A percentile compares a stretch with the other conserved stretches of the same genome.
phyloP scores from a whole-genome alignment of 2,888 invertebrate genomes.

The Carpatolechia fugitivella region DNA sequence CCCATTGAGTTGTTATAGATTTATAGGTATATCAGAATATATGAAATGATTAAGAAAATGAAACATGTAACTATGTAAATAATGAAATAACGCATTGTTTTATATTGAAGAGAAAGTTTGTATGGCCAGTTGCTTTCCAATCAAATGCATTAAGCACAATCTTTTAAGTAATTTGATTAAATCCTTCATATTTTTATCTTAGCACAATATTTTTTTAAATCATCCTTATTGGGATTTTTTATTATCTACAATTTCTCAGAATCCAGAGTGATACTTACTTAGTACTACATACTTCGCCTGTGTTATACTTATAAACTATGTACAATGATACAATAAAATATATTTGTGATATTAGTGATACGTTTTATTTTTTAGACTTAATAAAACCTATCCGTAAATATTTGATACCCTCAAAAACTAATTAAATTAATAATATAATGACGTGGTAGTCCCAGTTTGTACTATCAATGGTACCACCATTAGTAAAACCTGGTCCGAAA shows the following conservation, averaged over 20 bases:
- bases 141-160: conserved; percentile 32
- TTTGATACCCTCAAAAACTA: too few species aligned
- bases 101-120: background rate
- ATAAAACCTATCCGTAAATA: too few species aligned
- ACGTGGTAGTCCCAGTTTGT: too few species aligned
- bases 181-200: conserved; percentile 40
- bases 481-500: too few species aligned
- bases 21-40: background rate
- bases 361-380: conserved; percentile 22
- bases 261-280: conserved; percentile 43
- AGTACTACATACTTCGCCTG: conserved; percentile 48
- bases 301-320: conserved; percentile 69
- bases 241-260: conserved; percentile 13
- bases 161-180: conserved; percentile 27
- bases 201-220: conserved; percentile 56
- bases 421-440: too few species aligned
- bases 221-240: conserved; percentile 58
- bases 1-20: background rate
- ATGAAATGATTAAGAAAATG: background rate
- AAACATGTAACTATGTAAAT: background rate
- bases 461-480: too few species aligned
- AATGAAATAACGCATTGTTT: background rate
- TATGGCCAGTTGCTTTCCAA: background rate
- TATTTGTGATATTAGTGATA: conserved; percentile 64
- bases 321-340: conserved; percentile 74